Evolutionary conservation across 2,888 invertebrate species (phyloP), one percentile per base, ranked within the genome.

Genomic region (Chydorus sphaericus): DNA sequence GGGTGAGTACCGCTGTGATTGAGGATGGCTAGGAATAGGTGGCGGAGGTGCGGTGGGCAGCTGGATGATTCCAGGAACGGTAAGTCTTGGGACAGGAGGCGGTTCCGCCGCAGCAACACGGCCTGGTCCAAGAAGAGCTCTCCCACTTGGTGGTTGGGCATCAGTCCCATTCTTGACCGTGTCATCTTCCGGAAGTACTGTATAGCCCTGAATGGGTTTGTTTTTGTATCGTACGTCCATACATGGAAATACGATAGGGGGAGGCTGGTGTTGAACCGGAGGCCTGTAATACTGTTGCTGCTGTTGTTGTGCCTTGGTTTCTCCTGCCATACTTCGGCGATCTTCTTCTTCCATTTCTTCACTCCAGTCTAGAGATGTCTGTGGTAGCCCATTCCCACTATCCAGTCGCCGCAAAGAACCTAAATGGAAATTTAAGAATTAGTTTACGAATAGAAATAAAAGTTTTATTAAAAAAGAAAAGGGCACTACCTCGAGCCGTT

Each of bases 51-150:
- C 44, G 4, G 28, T 10, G 5, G 44, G 44, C 26, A 44, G 44
- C 44, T 44, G 16, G 58, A 38, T 23, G 44, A 52, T 4, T 52
- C 51, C 6, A 44, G 49, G 14, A 29, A 51, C 14, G 52, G 54
- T 37, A 56, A 31, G 14, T 37, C 50, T n/a, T 36, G 56, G 44
- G 48, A 30, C 50, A 44, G 51, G 59, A 54, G 58, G 62, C 64
- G 51, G 29, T 29, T 53, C 20, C 2, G 26, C 36, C 23, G 50
- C 44, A 36, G 52, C 38, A 6, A 53, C 28, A 4, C 54, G 36
- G 5, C 53, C 53, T 16, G 23, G 44, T 14, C 44, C 44, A 23
- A 44, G n/a, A n/a, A 44, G 44, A 23, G 44, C 26, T 23, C 44
- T 14, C 26, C 44, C 44, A 44, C 6, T 26, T 33, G 33, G 44